Percentiles rank a stretch among this genome's conserved stretches.
Evolutionary conservation across 92 coral and sea anemone species (phyloP).

Genomic region (Parazoanthus swiftii): DNA sequence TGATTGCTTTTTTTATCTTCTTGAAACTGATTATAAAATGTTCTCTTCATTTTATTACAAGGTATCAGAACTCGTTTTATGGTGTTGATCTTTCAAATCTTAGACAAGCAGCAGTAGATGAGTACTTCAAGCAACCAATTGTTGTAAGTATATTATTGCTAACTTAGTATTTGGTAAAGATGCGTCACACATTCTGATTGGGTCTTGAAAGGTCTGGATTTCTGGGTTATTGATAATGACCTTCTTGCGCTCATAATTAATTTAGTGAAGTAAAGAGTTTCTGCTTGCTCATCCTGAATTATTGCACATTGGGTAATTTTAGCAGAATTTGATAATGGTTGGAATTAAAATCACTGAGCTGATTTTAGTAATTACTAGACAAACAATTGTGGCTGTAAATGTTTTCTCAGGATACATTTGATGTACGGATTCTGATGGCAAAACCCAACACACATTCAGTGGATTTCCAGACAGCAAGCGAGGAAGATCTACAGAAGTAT

Average conservation of each 20-base stretch:
- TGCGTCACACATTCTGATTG: too few relatives aligned
- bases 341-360: too few relatives aligned
- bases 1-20: too few relatives aligned
- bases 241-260: too few relatives aligned
- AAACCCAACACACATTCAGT: conserved; percentile 92
- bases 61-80: conserved; percentile 96
- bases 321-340: too few relatives aligned
- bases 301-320: too few relatives aligned
- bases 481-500: conserved; percentile 97
- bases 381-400: neutral
- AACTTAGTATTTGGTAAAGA: too few relatives aligned
- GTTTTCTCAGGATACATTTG: conserved; percentile 88
- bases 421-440: conserved; percentile 93
- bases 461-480: conserved; percentile 76
- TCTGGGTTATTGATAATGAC: too few relatives aligned
- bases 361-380: neutral
- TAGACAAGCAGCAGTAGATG: conserved; percentile 89
- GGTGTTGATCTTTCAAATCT: conserved; percentile 92
- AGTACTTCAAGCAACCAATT: conserved; percentile 95
- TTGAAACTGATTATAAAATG: too few relatives aligned
- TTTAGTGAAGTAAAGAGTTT: too few relatives aligned
- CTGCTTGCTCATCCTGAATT: too few relatives aligned
- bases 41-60: conserved; percentile 16
- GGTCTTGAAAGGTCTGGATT: too few relatives aligned
- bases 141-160: conserved; percentile 57